Evolutionary conservation across 2,888 invertebrate genomes (phyloP).

Genomic region (Microctonus hyperodae): DNA sequence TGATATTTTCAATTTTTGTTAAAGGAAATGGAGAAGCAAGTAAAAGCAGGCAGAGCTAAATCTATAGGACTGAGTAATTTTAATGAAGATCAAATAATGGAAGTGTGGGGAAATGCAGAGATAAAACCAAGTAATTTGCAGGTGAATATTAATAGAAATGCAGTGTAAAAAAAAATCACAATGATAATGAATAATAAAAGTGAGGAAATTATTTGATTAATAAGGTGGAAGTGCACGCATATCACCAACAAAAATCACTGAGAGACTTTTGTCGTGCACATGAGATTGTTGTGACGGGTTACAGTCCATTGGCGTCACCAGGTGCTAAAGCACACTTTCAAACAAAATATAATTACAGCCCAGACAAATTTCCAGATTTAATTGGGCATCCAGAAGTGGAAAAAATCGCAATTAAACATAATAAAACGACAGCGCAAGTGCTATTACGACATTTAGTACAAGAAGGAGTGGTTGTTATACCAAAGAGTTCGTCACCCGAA

Average conservation of each 20-base stretch:
- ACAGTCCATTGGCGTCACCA: constrained; percentile 77
- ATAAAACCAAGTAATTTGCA: constrained; percentile 78
- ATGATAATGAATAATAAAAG: background rate
- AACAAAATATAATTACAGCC: constrained; percentile 55
- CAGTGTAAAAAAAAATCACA: background rate
- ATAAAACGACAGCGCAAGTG: constrained; percentile 75
- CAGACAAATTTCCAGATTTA: constrained; percentile 66
- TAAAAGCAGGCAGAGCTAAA: constrained; percentile 70
- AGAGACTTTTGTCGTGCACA: constrained; percentile 70
- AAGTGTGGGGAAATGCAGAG: constrained; percentile 68
- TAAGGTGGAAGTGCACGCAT: constrained; percentile 77
- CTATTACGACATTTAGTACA: constrained; percentile 75
- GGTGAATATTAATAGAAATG: constrained; percentile 43
- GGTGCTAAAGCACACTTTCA: constrained; percentile 67
- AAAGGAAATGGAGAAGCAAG: constrained; percentile 76
- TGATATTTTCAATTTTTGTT: constrained; percentile 23
- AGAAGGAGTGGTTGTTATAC: constrained; percentile 75
- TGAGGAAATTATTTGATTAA: background rate
- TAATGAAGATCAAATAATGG: constrained; percentile 72
- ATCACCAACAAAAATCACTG: constrained; percentile 75
- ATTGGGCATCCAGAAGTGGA: constrained; percentile 69
- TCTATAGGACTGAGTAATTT: constrained; percentile 86
- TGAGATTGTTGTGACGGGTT: constrained; percentile 74
- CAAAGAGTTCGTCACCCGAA: constrained; percentile 77
- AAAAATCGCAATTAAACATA: constrained; percentile 68